Conservation (phyloP, 1,140 invertebrate genomes). For the Adoxophyes honmai region DNA sequence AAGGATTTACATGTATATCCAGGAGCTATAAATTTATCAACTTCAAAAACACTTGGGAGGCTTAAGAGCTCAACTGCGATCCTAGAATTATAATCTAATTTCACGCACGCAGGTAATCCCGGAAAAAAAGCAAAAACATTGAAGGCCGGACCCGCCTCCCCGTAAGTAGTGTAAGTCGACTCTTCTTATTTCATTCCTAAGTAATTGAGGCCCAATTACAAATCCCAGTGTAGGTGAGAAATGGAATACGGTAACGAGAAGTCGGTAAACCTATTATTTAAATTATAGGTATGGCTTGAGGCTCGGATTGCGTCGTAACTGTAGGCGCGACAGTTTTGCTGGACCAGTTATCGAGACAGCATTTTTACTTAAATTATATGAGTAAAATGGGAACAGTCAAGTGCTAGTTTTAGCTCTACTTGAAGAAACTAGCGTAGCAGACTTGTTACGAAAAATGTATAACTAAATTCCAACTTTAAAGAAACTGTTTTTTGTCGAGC, state of each 20-base stretch:
- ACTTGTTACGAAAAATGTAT: too few relatives aligned
- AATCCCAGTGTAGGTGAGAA: background rate
- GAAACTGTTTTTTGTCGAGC: too few relatives aligned
- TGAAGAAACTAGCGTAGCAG: too few relatives aligned
- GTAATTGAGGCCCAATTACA: conserved; percentile 41
- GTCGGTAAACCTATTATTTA: background rate
- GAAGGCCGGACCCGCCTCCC: background rate
- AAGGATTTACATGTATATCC: too few relatives aligned
- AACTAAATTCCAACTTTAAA: too few relatives aligned
- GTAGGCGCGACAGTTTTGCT: too few relatives aligned
- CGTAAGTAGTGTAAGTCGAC: conserved; percentile 1
- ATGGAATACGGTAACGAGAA: background rate
- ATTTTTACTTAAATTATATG: too few relatives aligned
- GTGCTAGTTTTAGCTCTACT: too few relatives aligned
- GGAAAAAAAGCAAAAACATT: background rate
- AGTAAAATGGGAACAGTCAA: too few relatives aligned
- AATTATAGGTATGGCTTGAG: background rate
- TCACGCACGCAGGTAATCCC: conserved; percentile 3
- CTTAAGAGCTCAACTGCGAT: background rate
- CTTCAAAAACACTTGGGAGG: background rate
- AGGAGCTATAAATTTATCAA: too few relatives aligned
- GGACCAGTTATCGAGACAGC: too few relatives aligned
- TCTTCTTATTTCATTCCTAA: conserved; percentile 34
- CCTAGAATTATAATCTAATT: conserved; percentile 11
- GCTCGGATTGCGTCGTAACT: background rate